Evolutionary conservation across 2,888 invertebrate genomes (phyloP).

Genomic region (Hermaeophaga mercurialis): DNA sequence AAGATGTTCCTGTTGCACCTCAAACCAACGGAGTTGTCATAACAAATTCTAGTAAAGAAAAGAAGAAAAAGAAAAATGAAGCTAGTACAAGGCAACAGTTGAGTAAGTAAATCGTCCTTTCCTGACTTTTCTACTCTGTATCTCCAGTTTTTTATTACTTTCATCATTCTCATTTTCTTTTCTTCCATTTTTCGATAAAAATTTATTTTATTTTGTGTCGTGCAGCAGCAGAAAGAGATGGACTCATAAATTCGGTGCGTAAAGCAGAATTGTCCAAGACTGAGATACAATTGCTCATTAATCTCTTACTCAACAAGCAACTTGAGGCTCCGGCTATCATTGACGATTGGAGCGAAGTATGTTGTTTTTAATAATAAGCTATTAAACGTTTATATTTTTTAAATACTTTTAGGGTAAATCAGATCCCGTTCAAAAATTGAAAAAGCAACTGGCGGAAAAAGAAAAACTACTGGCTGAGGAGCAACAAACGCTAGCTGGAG

Average conservation of each 20-base stretch:
- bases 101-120: conserved; percentile 53
- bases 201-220: conserved; percentile 13
- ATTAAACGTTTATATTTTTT: not conserved
- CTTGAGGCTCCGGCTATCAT: conserved; percentile 74
- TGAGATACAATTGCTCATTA: conserved; percentile 88
- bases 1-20: conserved; percentile 24
- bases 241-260: conserved; percentile 69
- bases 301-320: conserved; percentile 87
- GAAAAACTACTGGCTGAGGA: conserved; percentile 78
- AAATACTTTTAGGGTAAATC: conserved; percentile 67
- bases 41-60: conserved; percentile 50
- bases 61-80: conserved; percentile 67
- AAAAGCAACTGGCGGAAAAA: conserved; percentile 87
- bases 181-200: too few species aligned
- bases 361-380: conserved; percentile 13
- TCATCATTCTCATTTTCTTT: too few species aligned
- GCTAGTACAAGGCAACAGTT: conserved; percentile 60
- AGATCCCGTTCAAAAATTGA: conserved; percentile 83
- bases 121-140: too few species aligned
- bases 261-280: conserved; percentile 79
- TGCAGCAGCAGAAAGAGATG: conserved; percentile 70
- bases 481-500: conserved; percentile 74
- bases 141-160: too few species aligned
- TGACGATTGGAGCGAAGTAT: conserved; percentile 84
- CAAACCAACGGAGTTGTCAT: conserved; percentile 29